A percentile compares a stretch with the other conserved stretches of the same genome.
Conservation (phyloP, 1,140 invertebrate species). For the Diabrotica virgifera region DNA sequence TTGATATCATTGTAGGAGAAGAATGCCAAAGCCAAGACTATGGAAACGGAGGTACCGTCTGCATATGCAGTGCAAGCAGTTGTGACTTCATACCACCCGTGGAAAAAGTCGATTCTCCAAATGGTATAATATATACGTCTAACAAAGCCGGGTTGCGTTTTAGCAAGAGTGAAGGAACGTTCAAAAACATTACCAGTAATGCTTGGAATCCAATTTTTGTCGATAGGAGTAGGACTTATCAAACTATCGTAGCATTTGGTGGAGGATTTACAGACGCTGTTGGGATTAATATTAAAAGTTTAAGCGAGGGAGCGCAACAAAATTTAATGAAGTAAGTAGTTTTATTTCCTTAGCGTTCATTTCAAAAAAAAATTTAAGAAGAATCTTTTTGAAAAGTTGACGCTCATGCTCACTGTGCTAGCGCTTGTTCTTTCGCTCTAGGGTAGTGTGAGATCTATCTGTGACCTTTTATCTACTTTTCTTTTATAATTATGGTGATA, state of each 20-base stretch:
- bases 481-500: too few relatives aligned
- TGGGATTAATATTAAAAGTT: constrained; percentile 29
- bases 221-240: constrained; percentile 22
- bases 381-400: too few relatives aligned
- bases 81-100: constrained; percentile 69
- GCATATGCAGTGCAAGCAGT: constrained; percentile 79
- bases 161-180: constrained; percentile 12
- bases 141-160: constrained; percentile 23
- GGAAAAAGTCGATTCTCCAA: constrained; percentile 25
- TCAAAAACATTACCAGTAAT: not conserved
- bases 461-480: too few relatives aligned
- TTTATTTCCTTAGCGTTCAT: too few relatives aligned
- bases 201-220: constrained; percentile 13
- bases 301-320: constrained; percentile 13
- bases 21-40: constrained; percentile 18
- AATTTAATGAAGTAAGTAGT: constrained; percentile 23
- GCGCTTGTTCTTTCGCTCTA: too few relatives aligned
- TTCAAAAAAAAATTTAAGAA: too few relatives aligned
- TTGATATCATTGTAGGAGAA: not conserved
- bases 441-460: too few relatives aligned
- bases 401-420: too few relatives aligned
- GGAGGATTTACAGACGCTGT: constrained; percentile 30
- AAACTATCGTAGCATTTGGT: constrained; percentile 35
- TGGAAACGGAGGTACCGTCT: constrained; percentile 56
- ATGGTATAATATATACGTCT: constrained; percentile 21